Evolutionary conservation across 2,797 vertebrate species (phyloP).

Genomic region (Anolis apletophallus): DNA sequence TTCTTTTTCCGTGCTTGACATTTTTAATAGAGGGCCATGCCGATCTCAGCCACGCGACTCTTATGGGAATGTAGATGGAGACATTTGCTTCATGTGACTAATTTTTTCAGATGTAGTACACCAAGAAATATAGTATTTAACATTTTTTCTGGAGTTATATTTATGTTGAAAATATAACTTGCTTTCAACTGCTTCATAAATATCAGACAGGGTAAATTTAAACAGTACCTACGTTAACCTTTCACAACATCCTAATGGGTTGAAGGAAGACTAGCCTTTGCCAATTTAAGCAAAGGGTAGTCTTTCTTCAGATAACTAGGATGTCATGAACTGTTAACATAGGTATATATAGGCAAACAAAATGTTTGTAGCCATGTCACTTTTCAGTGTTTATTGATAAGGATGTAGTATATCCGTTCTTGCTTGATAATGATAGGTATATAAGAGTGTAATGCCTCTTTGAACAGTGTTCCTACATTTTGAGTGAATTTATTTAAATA

Average conservation of each 20-base stretch:
- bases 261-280: no score
- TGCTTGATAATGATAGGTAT: background rate
- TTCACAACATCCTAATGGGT: no score
- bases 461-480: background rate
- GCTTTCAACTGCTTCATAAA: background rate
- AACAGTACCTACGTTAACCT: no score
- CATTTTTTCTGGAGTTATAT: background rate
- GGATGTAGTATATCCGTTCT: background rate
- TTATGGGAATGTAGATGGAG: no score
- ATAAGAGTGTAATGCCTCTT: background rate
- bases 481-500: background rate
- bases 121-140: background rate
- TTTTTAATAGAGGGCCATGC: no score
- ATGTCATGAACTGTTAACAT: background rate
- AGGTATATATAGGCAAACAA: background rate
- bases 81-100: background rate
- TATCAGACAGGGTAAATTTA: background rate
- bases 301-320: background rate
- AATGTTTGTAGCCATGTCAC: background rate
- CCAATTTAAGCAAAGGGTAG: background rate
- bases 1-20: no score
- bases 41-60: no score
- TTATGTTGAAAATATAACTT: background rate
- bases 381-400: background rate
- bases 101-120: background rate